phyloP scores from a whole-genome alignment of 2,797 vertebrate species.

The Linurgus olivaceus region DNA sequence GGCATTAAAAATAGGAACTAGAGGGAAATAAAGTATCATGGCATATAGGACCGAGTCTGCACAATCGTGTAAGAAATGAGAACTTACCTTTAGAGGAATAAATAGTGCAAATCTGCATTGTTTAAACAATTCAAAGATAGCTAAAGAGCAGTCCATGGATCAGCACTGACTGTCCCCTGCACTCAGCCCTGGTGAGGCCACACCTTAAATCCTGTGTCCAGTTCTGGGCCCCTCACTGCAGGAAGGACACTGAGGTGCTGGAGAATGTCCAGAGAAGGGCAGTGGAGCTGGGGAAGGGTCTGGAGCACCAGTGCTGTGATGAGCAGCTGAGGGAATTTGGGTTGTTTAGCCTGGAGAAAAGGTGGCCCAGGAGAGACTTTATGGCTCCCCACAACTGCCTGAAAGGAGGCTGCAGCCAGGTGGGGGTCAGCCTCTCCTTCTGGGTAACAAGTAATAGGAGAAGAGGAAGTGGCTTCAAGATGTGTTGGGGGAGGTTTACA shows the following conservation, averaged over 20 bases:
- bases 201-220: rapidly evolving
- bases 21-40: neutral
- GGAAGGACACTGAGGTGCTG: neutral
- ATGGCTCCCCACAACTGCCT: neutral
- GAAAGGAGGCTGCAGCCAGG: neutral
- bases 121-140: neutral
- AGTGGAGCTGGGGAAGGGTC: neutral
- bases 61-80: neutral
- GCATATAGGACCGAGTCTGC: neutral
- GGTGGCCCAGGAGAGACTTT: neutral
- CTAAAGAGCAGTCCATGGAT: neutral
- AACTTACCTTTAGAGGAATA: neutral
- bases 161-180: neutral
- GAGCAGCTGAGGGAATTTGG: neutral
- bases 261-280: rapidly evolving
- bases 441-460: neutral
- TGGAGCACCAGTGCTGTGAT: neutral
- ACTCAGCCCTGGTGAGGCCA: rapidly evolving
- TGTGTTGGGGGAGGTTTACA: neutral
- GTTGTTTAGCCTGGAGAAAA: neutral
- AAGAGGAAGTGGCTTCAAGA: neutral
- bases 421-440: rapidly evolving
- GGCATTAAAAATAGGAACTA: neutral
- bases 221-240: neutral
- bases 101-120: neutral